Percentiles rank a stretch among this genome's conserved stretches.
These are phyloP conservation scores for Lithobates sylvaticus DNA, from an alignment of 2,797 vertebrate genomes.

Conservation along the genomic window DNA sequence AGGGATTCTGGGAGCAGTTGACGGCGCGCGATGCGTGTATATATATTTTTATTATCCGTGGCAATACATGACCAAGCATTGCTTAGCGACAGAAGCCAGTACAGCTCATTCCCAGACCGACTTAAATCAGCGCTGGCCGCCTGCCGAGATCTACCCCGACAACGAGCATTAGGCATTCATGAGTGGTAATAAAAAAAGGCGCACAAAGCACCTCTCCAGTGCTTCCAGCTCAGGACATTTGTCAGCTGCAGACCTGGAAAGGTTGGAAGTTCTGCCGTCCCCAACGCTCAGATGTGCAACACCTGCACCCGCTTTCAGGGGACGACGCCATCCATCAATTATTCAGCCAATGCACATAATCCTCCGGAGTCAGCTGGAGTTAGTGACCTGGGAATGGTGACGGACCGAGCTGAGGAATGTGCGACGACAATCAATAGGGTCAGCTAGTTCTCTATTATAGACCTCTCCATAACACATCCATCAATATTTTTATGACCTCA, in stretches of 20 bases:
- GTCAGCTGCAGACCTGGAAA: conserved; percentile 31
- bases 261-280: not conserved
- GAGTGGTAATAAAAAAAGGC: conserved; percentile 26
- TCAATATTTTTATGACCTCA: not conserved
- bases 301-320: conserved; percentile 28
- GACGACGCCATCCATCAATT: conserved; percentile 44
- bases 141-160: conserved; percentile 41
- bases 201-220: not conserved
- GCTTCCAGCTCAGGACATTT: not conserved
- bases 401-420: conserved; percentile 33
- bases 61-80: conserved; percentile 15
- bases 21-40: conserved; percentile 12
- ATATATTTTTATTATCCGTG: conserved; percentile 41
- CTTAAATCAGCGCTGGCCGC: not conserved
- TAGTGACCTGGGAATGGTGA: not conserved
- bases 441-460: not conserved
- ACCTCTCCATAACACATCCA: not conserved
- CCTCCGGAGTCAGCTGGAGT: not conserved
- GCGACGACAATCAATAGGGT: not conserved
- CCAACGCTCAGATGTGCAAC: not conserved
- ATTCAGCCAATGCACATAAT: not conserved
- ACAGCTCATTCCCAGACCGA: not conserved
- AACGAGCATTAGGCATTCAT: conserved; percentile 25
- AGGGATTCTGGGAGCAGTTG: conserved; percentile 5
- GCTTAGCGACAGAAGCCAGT: not conserved